phyloP scores from a whole-genome alignment of 1,140 invertebrate genomes.

The Parapsyche elsis region DNA sequence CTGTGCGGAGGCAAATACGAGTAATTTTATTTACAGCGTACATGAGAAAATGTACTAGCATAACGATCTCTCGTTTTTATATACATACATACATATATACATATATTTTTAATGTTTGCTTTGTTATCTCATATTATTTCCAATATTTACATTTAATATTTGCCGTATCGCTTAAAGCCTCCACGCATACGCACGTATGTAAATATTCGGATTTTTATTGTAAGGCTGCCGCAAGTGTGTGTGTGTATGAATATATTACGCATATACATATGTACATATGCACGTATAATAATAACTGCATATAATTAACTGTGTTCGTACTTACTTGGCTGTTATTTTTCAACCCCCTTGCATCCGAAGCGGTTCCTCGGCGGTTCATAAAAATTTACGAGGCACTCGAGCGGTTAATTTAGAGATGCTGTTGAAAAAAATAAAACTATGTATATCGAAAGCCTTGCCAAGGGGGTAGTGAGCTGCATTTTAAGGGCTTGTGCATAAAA shows the following conservation, averaged over 20 bases:
- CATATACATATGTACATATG: too few relatives aligned
- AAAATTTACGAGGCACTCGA: constrained; percentile 30
- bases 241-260: too few relatives aligned
- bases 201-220: not conserved
- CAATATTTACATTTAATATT: constrained; percentile 23
- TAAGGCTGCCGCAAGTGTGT: too few relatives aligned
- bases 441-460: not conserved
- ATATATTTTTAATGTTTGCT: constrained; percentile 8
- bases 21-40: constrained; percentile 12
- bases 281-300: too few relatives aligned
- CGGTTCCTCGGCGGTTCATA: not conserved
- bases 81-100: too few relatives aligned
- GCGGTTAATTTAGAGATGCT: constrained; percentile 5
- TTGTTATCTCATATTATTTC: constrained; percentile 24
- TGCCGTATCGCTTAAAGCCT: constrained; percentile 18
- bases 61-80: too few relatives aligned
- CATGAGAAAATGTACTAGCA: too few relatives aligned
- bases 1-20: not conserved
- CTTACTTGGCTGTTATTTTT: too few relatives aligned
- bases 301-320: too few relatives aligned
- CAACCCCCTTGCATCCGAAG: not conserved
- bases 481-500: too few relatives aligned
- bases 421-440: too few relatives aligned
- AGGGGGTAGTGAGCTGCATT: not conserved
- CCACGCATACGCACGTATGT: not conserved